Base-by-base conservation (phyloP, 2,888 invertebrate species). In the Synanthedon tipuliformis region DNA sequence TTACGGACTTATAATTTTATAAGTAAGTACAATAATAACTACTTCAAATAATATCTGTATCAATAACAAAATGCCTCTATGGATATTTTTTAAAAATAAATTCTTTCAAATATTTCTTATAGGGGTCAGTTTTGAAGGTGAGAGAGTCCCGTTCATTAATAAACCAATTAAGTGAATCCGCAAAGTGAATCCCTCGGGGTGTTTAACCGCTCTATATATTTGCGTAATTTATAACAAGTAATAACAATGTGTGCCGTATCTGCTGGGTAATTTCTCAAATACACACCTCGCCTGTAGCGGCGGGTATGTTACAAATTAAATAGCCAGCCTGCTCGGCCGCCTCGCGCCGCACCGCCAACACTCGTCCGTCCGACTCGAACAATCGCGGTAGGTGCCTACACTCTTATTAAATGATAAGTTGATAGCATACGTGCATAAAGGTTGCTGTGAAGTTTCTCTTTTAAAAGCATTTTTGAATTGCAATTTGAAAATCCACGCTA, bases 221-320 rank as follows among this genome's bases (percentile, higher is more conserved):
- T 70, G 62, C 58, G 71, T 75, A 76, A 82, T 82, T 82, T 83
- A 83, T 81, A 81, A 74, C 75, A 61, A 66, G 66, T 73, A 64
- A 68, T 81, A 83, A 83, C 79, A 78, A 80, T 81, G 79, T 79
- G 71, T 76, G 74, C 69, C 65, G 64, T 77, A 81, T 82, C 80
- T 67, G 69, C 66, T 62, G 66, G 71, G 78, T 73, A 73, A 83
- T 84, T 81, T 81, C 78, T 85, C 83, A 84, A 79, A 78, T 66
- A 72, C 73, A 76, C 83, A 82, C 83, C 83, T 83, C 73, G 75
- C 71, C 72, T 56, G 57, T 63, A 64, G 68, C 67, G 59, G 59
- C 59, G 61, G 68, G 52, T 60, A 61, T 59, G 64, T 53, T 54
- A 66, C 70, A 69, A 74, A 75, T 77, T 77, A 76, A 75, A 75